phyloP scores from a whole-genome alignment of 2,888 invertebrate species.

The Tetropium fuscum region DNA sequence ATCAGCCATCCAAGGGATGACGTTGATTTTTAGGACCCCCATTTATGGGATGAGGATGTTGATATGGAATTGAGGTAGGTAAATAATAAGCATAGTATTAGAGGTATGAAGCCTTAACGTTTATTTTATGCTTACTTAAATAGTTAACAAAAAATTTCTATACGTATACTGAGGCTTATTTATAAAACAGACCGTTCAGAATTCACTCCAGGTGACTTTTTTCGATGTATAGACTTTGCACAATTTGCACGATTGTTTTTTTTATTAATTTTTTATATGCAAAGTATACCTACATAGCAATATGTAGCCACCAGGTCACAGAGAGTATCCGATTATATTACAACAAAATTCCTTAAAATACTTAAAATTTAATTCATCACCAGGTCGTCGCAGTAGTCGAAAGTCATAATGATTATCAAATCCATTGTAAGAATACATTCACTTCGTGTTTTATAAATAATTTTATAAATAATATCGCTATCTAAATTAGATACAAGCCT shows the following conservation, averaged over 20 bases:
- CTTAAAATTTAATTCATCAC: constrained; percentile 10
- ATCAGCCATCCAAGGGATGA: too few relatives aligned
- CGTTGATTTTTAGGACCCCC: too few relatives aligned
- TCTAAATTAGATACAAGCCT: constrained; percentile 2
- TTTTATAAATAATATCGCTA: constrained; percentile 6
- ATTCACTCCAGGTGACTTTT: too few relatives aligned
- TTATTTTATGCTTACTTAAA: too few relatives aligned
- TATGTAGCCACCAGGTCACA: constrained; percentile 37
- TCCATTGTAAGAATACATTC: background rate
- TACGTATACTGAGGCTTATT: too few relatives aligned
- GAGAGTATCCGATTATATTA: constrained; percentile 40
- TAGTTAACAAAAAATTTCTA: too few relatives aligned
- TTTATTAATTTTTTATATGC: constrained; percentile 12
- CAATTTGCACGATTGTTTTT: constrained; percentile 5
- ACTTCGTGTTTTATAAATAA: background rate
- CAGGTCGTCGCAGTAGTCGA: constrained; percentile 11
- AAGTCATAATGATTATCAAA: background rate
- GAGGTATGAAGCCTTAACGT: too few relatives aligned
- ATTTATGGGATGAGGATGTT: too few relatives aligned
- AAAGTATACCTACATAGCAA: constrained; percentile 12
- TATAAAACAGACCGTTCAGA: too few relatives aligned
- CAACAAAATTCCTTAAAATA: constrained; percentile 10
- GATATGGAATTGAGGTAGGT: too few relatives aligned
- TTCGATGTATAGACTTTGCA: background rate
- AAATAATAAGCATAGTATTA: too few relatives aligned